Evolutionary conservation across 2,113 vertebrate genomes (phyloP).

Genomic region (Probosciger aterrimus): DNA sequence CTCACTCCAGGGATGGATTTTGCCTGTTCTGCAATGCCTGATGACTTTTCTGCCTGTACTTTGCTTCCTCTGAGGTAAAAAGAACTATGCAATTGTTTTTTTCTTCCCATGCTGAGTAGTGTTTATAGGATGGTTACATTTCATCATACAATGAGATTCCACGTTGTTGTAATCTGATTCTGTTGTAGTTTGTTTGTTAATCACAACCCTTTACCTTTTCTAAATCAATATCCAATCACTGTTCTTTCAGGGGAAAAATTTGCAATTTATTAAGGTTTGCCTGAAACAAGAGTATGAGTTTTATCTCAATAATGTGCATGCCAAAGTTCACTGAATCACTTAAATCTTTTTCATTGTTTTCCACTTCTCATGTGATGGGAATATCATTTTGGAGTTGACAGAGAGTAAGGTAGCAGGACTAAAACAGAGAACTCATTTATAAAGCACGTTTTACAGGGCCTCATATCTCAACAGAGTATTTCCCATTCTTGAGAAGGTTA

Average conservation of each 20-base stretch:
- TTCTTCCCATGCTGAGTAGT: neutral
- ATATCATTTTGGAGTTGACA: neutral
- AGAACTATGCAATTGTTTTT: neutral
- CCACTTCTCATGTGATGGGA: neutral
- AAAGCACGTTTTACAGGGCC: neutral
- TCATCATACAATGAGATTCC: neutral
- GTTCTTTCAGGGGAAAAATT: neutral
- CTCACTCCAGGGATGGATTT: neutral
- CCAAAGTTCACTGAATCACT: neutral
- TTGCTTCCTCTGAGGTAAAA: neutral
- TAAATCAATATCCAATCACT: constrained; percentile 43
- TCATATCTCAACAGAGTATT: neutral
- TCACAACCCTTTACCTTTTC: neutral
- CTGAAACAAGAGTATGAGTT: neutral
- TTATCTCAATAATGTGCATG: constrained; percentile 14
- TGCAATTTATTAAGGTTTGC: neutral
- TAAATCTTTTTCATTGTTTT: neutral
- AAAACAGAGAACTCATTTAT: neutral
- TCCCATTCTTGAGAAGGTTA: neutral
- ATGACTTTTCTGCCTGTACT: neutral
- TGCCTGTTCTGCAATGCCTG: neutral
- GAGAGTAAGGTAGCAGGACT: neutral
- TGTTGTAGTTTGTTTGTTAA: neutral
- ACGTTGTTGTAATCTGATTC: neutral
- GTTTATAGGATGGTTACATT: neutral